Conservation (phyloP, 2,113 vertebrate species). For the Cottus gobio region DNA sequence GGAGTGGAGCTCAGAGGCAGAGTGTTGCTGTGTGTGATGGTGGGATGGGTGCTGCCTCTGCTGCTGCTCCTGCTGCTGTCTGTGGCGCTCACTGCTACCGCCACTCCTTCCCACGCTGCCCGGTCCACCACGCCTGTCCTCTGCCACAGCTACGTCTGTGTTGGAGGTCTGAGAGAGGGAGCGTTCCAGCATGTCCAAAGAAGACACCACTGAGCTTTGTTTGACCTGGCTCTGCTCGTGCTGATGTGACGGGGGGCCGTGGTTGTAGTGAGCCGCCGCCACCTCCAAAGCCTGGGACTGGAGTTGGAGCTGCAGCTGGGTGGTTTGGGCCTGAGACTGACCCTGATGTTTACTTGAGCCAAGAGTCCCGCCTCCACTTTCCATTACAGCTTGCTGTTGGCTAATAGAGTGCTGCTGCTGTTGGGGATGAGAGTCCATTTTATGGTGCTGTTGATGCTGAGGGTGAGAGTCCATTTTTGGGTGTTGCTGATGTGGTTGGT, state of each 20-base stretch:
- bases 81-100: constrained; percentile 70
- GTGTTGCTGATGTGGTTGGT: constrained; percentile 81
- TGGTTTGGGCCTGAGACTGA: constrained; percentile 85
- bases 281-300: constrained; percentile 90
- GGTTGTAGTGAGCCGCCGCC: constrained; percentile 85
- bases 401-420: constrained; percentile 85
- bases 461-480: constrained; percentile 74
- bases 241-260: constrained; percentile 76
- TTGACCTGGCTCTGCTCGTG: constrained; percentile 82
- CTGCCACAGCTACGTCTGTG: constrained; percentile 73
- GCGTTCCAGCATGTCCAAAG: constrained; percentile 85
- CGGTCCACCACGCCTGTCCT: constrained; percentile 70
- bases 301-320: constrained; percentile 88
- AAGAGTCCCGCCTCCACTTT: constrained; percentile 74
- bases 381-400: constrained; percentile 83
- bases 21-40: constrained; percentile 78
- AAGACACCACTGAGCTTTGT: constrained; percentile 85
- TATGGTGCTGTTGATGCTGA: constrained; percentile 70
- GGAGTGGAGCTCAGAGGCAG: constrained; percentile 82
- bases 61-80: constrained; percentile 78
- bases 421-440: constrained; percentile 73
- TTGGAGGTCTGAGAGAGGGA: constrained; percentile 83
- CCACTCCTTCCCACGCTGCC: constrained; percentile 70
- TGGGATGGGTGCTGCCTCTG: constrained; percentile 81
- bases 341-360: constrained; percentile 75